Conservation (phyloP, 1,140 invertebrate species). For the Caerostris darwini region DNA sequence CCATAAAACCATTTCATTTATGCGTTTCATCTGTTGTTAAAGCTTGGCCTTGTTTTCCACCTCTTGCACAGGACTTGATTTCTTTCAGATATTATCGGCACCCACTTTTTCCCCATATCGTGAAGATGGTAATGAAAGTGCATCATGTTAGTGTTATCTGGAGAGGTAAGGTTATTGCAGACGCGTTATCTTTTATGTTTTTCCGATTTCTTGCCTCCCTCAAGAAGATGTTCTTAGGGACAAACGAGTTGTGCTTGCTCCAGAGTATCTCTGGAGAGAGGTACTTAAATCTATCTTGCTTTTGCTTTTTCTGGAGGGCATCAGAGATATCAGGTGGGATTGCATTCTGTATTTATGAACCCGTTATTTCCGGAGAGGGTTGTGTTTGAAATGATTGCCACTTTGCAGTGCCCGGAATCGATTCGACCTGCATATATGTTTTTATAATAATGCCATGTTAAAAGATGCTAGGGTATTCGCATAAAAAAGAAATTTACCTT, state of each 20-base stretch:
- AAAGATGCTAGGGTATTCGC: not conserved
- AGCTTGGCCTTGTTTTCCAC: conserved; percentile 3
- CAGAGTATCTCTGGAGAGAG: not conserved
- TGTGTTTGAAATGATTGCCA: conserved; percentile 40
- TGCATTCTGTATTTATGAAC: conserved; percentile 27
- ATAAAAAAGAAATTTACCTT: not conserved
- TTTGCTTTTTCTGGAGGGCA: conserved; percentile 6
- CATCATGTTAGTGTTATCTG: conserved; percentile 17
- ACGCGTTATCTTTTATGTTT: conserved; percentile 54
- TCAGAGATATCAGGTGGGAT: conserved; percentile 26
- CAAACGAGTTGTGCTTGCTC: conserved; percentile 13
- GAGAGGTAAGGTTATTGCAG: conserved; percentile 40
- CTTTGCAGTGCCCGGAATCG: conserved; percentile 4
- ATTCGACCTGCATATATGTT: conserved; percentile 21
- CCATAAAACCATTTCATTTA: conserved; percentile 36
- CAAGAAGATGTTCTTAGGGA: not conserved
- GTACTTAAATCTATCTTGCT: conserved; percentile 37
- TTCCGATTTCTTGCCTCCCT: conserved; percentile 47
- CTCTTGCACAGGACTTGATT: not conserved
- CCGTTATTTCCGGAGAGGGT: not conserved
- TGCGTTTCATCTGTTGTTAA: conserved; percentile 6
- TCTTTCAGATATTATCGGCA: conserved; percentile 39
- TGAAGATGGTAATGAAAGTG: conserved; percentile 26
- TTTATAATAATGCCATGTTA: not conserved
- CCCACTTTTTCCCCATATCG: conserved; percentile 22